Evolutionary conservation across 2,797 vertebrate species (phyloP).

Genomic region (Enteromius mattozi): DNA sequence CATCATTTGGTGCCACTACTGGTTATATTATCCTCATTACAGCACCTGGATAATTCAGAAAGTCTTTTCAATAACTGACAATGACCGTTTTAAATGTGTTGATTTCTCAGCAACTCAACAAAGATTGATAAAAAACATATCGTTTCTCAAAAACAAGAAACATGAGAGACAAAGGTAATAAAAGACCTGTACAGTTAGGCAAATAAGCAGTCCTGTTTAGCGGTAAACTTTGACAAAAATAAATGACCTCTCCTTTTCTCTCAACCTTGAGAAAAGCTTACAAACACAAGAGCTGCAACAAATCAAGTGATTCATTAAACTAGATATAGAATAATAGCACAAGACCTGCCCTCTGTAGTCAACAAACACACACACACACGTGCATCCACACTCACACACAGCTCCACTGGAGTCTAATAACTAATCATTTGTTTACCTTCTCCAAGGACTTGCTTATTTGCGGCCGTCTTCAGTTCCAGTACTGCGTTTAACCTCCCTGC

Average conservation of each 20-base stretch:
- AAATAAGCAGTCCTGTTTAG: conserved; percentile 53
- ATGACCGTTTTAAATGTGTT: not conserved
- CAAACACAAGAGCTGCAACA: conserved; percentile 63
- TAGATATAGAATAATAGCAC: conserved; percentile 57
- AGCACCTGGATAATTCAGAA: not conserved
- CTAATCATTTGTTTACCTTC: conserved; percentile 88
- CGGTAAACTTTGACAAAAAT: conserved; percentile 51
- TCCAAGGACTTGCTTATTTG: conserved; percentile 83
- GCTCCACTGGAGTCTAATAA: conserved; percentile 64
- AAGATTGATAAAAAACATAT: not conserved
- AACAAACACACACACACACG: not conserved
- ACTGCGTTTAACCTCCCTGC: conserved; percentile 47
- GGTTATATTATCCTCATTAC: not conserved
- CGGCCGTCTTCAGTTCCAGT: conserved; percentile 52
- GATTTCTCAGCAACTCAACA: not conserved
- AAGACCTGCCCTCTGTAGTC: conserved; percentile 1
- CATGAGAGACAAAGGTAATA: not conserved
- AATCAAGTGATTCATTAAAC: conserved; percentile 74
- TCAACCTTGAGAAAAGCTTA: conserved; percentile 56
- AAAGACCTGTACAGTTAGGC: conserved; percentile 1
- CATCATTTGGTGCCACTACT: not conserved
- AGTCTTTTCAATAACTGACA: not conserved
- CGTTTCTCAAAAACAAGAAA: conserved; percentile 16
- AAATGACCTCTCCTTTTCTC: conserved; percentile 37
- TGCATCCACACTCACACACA: conserved; percentile 54